phyloP scores from a whole-genome alignment of 1,140 invertebrate genomes.

The Hypsibius dujardini region DNA sequence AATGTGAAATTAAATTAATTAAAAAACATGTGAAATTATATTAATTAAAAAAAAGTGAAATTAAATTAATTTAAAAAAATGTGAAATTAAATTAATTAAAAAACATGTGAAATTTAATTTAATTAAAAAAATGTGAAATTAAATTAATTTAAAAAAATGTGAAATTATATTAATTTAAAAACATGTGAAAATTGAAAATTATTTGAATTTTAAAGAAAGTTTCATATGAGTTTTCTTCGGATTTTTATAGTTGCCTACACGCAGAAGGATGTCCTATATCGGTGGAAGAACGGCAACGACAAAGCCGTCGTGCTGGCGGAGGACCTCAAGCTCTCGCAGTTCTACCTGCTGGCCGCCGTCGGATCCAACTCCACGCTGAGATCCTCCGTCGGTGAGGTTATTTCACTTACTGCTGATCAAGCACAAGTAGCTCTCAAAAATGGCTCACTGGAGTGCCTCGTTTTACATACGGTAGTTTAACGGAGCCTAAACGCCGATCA shows the following conservation, averaged over 20 bases:
- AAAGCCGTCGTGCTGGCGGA: constrained; percentile 63
- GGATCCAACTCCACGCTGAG: constrained; percentile 22
- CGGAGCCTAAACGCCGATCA: no score
- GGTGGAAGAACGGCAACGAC: constrained; percentile 50
- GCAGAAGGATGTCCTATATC: constrained; percentile 64
- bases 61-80: background rate
- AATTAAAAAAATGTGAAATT: constrained; percentile 17
- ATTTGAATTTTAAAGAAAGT: no score
- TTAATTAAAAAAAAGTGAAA: no score
- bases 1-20: no score
- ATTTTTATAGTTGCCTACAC: constrained; percentile 65
- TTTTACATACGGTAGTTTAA: no score
- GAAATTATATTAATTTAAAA: no score
- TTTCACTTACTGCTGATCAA: no score
- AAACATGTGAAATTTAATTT: constrained; percentile 16
- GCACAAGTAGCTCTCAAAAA: no score
- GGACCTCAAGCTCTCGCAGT: constrained; percentile 75
- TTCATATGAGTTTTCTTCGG: background rate
- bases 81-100: constrained; percentile 12
- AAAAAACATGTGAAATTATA: no score
- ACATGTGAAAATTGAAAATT: no score
- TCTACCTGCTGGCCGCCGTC: constrained; percentile 60
- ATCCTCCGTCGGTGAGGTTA: constrained; percentile 20
- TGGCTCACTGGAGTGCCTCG: no score
- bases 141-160: no score